A percentile compares a stretch with the other conserved stretches of the same genome.
phyloP scores from a whole-genome alignment of 2,797 vertebrate genomes.

The Meriones psammophilus region DNA sequence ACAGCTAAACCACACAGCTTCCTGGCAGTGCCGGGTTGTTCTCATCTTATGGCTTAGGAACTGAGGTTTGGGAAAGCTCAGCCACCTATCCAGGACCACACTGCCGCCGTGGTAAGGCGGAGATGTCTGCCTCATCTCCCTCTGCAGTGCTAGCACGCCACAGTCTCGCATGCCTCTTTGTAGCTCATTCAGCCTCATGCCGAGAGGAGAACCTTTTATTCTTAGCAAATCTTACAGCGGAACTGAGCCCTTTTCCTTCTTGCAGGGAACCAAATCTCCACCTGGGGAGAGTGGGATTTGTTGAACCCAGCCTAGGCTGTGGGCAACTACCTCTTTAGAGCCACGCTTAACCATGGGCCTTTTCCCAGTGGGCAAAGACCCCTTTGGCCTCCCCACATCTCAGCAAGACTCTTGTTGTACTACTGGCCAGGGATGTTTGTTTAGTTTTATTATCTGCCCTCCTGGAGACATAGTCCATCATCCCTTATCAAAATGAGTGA shows the following conservation, averaged over 20 bases:
- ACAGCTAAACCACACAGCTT: background rate
- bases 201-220: slow-evolving; percentile 69
- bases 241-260: slow-evolving; percentile 19
- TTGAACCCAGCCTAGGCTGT: background rate
- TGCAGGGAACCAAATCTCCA: slow-evolving; percentile 13
- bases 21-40: background rate
- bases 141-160: background rate
- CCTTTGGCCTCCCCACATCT: background rate
- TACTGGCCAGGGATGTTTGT: background rate
- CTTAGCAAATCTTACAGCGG: slow-evolving; percentile 43
- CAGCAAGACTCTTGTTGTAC: background rate
- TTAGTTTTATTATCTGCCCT: slow-evolving; percentile 60
- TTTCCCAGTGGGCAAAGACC: background rate
- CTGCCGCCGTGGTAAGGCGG: background rate
- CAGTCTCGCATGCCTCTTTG: background rate
- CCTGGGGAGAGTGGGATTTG: slow-evolving; percentile 37
- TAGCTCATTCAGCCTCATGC: slow-evolving; percentile 25
- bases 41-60: slow-evolving; percentile 17
- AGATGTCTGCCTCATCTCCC: background rate
- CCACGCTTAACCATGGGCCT: background rate
- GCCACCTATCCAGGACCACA: background rate
- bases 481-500: slow-evolving; percentile 60
- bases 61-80: background rate
- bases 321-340: background rate
- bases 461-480: slow-evolving; percentile 64